These are phyloP conservation scores for Brachionus angularis DNA, from an alignment of 1,140 invertebrate species.

Conservation along the genomic window DNA sequence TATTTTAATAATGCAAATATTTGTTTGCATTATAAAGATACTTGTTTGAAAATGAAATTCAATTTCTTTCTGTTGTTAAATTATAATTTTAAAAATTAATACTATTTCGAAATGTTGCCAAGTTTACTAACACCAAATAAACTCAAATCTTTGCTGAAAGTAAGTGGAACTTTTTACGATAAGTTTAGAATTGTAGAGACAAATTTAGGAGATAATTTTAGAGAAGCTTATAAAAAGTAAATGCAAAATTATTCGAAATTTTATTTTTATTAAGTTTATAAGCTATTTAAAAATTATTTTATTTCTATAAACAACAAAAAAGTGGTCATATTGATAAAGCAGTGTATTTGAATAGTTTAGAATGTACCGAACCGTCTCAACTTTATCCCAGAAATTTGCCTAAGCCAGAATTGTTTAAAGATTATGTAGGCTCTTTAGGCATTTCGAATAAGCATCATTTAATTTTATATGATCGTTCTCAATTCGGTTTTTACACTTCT, in stretches of 20 bases:
- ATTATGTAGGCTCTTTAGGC: constrained; percentile 45
- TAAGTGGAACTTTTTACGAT: neutral
- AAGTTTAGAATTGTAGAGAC: constrained; percentile 11
- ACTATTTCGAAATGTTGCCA: constrained; percentile 34
- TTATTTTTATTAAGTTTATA: neutral
- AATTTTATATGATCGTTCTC: constrained; percentile 47
- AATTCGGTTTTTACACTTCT: constrained; percentile 46
- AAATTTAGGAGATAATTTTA: constrained; percentile 26
- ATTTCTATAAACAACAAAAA: neutral
- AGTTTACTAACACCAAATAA: neutral
- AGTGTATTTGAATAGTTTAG: constrained; percentile 46
- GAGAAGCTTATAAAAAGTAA: constrained; percentile 28
- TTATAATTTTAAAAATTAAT: too few relatives aligned
- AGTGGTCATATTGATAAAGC: constrained; percentile 49
- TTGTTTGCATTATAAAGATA: too few relatives aligned
- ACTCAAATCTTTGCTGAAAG: neutral
- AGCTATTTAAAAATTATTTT: neutral
- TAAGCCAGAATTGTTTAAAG: constrained; percentile 46
- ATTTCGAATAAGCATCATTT: constrained; percentile 46
- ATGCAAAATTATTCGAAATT: neutral
- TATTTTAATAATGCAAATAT: too few relatives aligned
- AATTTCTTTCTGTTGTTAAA: too few relatives aligned
- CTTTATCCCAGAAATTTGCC: constrained; percentile 48
- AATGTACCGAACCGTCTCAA: constrained; percentile 45
- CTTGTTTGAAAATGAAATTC: too few relatives aligned